Conservation (phyloP, 2,797 vertebrate species). For the Cryptoprocta ferox region DNA sequence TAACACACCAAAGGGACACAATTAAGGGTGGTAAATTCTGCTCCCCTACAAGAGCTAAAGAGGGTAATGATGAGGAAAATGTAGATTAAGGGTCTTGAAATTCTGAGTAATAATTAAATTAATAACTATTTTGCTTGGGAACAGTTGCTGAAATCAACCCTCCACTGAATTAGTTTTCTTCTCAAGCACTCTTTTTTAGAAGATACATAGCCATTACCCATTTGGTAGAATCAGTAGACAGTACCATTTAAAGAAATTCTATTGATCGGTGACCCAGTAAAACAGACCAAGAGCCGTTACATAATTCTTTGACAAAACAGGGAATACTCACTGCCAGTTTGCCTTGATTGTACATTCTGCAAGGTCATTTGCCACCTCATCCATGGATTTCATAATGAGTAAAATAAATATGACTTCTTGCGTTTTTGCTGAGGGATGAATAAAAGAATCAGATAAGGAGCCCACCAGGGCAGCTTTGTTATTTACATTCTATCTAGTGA, state of each 20-base stretch:
- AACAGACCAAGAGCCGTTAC: background rate
- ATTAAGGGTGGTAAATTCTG: background rate
- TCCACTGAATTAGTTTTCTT: background rate
- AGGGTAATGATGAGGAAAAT: background rate
- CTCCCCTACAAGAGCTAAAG: background rate
- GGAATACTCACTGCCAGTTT: background rate
- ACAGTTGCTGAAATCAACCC: background rate
- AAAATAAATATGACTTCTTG: slow-evolving; percentile 39
- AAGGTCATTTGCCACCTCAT: background rate
- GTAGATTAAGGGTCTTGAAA: background rate
- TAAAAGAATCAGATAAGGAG: background rate
- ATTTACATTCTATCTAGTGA: slow-evolving; percentile 41
- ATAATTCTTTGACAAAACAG: background rate
- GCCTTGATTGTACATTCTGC: background rate
- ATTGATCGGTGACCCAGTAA: slow-evolving; percentile 16
- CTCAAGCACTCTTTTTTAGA: background rate
- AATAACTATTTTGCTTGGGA: background rate
- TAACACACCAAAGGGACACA: background rate
- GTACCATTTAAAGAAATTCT: background rate
- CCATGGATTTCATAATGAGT: background rate
- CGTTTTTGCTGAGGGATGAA: slow-evolving; percentile 5
- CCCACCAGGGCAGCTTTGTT: slow-evolving; percentile 18
- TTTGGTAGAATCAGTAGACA: background rate
- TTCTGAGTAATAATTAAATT: background rate
- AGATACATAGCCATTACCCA: background rate